Percentiles rank a stretch among this genome's conserved stretches.
These are phyloP conservation scores for Cynodonichthys magdalenae DNA, from an alignment of 2,797 vertebrate genomes.

Conservation along the genomic window DNA sequence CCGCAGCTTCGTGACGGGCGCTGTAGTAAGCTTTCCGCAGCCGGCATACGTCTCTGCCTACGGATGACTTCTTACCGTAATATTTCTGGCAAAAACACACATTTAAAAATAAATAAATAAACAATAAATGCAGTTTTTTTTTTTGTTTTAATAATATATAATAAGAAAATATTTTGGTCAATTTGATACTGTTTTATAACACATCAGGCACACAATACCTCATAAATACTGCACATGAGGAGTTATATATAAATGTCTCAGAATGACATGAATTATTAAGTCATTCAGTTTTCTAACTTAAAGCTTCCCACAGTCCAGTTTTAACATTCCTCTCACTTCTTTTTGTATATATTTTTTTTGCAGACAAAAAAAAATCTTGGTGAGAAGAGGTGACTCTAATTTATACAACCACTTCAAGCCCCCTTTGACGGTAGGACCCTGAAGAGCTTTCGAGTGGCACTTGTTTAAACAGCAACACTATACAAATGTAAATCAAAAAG, in stretches of 20 bases:
- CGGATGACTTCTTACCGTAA: conserved; percentile 92
- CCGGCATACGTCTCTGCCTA: conserved; percentile 93
- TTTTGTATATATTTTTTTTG: conserved; percentile 20
- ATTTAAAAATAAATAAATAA: conserved; percentile 12
- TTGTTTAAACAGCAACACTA: conserved; percentile 63
- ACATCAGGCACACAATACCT: no score
- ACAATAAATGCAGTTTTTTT: no score
- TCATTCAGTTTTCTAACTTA: no score
- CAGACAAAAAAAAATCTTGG: conserved; percentile 12
- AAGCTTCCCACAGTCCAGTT: no score
- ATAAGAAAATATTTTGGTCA: conserved; percentile 5
- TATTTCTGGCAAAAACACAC: conserved; percentile 84
- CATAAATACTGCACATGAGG: no score
- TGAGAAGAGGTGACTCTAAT: conserved; percentile 47
- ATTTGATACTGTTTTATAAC: neutral
- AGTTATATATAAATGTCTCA: no score
- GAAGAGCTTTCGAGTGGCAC: conserved; percentile 68
- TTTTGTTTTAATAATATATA: no score
- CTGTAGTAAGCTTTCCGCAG: conserved; percentile 95
- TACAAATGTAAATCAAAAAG: conserved; percentile 67
- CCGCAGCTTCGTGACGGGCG: conserved; percentile 92
- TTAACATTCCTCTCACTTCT: conserved; percentile 17
- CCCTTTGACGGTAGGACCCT: conserved; percentile 37
- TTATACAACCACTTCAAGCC: conserved; percentile 62
- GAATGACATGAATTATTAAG: no score